Conservation (phyloP, 2,888 invertebrate species). For the Drosophila imparisetae region DNA sequence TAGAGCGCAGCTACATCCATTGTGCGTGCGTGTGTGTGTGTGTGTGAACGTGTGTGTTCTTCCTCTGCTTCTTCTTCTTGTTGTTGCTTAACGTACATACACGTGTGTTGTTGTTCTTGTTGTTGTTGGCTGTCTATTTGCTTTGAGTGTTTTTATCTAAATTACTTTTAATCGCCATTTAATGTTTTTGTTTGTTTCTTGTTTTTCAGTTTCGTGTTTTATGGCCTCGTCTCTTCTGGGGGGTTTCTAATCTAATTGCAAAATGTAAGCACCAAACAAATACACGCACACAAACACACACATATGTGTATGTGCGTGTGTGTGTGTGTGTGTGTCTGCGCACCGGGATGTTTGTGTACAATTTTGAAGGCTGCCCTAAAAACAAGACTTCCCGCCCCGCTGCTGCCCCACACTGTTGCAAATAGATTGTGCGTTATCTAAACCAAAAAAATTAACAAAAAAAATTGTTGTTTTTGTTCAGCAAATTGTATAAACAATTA, state of each 20-base stretch:
- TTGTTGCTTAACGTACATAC: slow-evolving; percentile 17
- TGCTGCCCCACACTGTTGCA: slow-evolving; percentile 15
- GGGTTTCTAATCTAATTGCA: slow-evolving; percentile 78
- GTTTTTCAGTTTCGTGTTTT: slow-evolving; percentile 66
- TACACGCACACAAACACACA: slow-evolving; percentile 17
- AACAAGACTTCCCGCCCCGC: slow-evolving; percentile 1
- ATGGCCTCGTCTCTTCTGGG: slow-evolving; percentile 64
- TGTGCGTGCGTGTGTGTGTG: not conserved
- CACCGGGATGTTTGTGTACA: slow-evolving; percentile 58
- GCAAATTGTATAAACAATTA: slow-evolving; percentile 77
- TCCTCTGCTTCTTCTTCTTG: slow-evolving; percentile 10
- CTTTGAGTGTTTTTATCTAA: slow-evolving; percentile 76
- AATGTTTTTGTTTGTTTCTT: slow-evolving; percentile 80
- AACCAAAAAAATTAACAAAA: not conserved
- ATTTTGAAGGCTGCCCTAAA: slow-evolving; percentile 62
- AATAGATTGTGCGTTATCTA: slow-evolving; percentile 68
- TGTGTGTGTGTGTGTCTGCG: slow-evolving; percentile 24
- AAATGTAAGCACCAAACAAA: slow-evolving; percentile 60
- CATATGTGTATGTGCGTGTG: not conserved
- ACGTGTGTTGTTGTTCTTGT: slow-evolving; percentile 18
- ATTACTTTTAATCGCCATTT: slow-evolving; percentile 81
- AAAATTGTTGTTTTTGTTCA: slow-evolving; percentile 14
- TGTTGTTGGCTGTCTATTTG: slow-evolving; percentile 50
- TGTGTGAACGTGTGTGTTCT: not conserved
- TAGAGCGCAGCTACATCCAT: slow-evolving; percentile 8